A percentile compares a stretch with the other conserved stretches of the same genome.
Conservation (phyloP, 2,888 invertebrate species). For the Pollenia amentaria region DNA sequence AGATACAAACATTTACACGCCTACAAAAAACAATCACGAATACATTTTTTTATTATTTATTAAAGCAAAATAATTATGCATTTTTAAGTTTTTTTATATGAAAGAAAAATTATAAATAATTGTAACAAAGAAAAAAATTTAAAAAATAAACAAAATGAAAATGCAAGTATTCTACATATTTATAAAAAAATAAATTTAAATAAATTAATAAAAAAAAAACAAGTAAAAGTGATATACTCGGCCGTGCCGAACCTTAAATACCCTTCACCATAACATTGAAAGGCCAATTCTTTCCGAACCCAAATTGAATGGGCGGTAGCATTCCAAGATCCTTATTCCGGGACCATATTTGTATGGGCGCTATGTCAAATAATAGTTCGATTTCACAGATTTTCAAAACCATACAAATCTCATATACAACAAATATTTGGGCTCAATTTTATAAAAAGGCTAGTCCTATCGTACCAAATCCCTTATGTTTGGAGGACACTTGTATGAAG, state of each 20-base stretch:
- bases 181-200: slow-evolving; percentile 24
- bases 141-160: slow-evolving; percentile 43
- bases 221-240: background rate
- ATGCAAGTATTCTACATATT: slow-evolving; percentile 56
- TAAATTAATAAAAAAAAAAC: slow-evolving; percentile 13
- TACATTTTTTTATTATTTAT: slow-evolving; percentile 42
- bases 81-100: slow-evolving; percentile 58
- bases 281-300: too few species aligned
- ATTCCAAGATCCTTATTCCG: too few species aligned
- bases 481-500: too few species aligned
- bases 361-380: too few species aligned
- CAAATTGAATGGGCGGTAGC: background rate
- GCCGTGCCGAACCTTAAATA: too few species aligned
- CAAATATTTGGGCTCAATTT: too few species aligned
- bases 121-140: slow-evolving; percentile 3
- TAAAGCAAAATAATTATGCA: slow-evolving; percentile 21
- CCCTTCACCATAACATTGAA: too few species aligned
- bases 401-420: too few species aligned
- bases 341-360: too few species aligned
- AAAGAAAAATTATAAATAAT: slow-evolving; percentile 36
- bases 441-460: too few species aligned
- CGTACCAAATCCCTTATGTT: too few species aligned
- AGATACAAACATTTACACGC: background rate
- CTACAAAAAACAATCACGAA: background rate
- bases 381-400: too few species aligned